Conservation (phyloP, 2,113 vertebrate genomes). For the Vicugna pacos region DNA sequence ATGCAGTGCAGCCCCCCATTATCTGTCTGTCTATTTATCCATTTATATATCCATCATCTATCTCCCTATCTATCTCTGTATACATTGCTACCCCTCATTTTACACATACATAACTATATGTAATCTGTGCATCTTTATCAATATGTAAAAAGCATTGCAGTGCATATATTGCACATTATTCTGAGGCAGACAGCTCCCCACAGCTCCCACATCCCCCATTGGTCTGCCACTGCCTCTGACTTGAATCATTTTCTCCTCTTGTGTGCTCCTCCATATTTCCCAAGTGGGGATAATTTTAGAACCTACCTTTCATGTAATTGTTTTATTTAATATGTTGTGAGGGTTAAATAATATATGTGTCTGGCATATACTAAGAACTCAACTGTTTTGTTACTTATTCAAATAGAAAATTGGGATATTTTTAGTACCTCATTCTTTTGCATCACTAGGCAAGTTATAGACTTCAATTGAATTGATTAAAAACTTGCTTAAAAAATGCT, state of each 20-base stretch:
- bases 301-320: not conserved
- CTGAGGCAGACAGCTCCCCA: too few relatives aligned
- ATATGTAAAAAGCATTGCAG: not conserved
- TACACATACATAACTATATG: not conserved
- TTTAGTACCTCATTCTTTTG: not conserved
- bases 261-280: not conserved
- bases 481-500: conserved; percentile 20
- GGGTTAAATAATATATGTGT: not conserved
- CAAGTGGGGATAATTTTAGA: not conserved
- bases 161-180: not conserved
- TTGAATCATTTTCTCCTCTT: not conserved
- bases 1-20: not conserved
- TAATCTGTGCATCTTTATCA: not conserved
- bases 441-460: not conserved
- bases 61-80: not conserved
- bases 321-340: not conserved
- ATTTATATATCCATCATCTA: not conserved
- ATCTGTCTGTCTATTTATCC: not conserved
- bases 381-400: conserved; percentile 13
- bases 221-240: not conserved
- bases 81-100: not conserved
- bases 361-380: not conserved
- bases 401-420: not conserved
- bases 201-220: fast-evolving
- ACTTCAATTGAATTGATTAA: conserved; percentile 3